Percentiles rank a stretch among this genome's conserved stretches.
Evolutionary conservation across 2,797 vertebrate genomes (phyloP).

Genomic region (Lepus oiostolus): DNA sequence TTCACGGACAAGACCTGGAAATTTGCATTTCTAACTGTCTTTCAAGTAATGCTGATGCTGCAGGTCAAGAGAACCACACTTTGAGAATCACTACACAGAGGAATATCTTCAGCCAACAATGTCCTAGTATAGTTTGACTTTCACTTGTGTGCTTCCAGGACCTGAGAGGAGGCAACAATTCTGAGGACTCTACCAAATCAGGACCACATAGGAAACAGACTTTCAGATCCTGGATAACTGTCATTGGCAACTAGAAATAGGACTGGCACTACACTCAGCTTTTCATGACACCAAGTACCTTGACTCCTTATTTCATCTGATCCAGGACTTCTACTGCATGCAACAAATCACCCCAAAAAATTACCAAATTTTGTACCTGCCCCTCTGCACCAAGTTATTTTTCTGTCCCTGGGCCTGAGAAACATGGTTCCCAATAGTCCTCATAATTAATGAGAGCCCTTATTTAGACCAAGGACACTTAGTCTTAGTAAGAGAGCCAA

Average conservation of each 20-base stretch:
- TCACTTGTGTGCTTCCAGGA: background rate
- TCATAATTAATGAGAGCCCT: background rate
- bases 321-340: background rate
- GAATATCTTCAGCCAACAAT: background rate
- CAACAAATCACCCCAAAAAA: background rate
- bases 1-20: background rate
- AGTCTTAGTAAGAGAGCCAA: background rate
- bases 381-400: background rate
- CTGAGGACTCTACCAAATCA: background rate
- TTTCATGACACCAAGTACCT: background rate
- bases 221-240: background rate
- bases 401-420: background rate
- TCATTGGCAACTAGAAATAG: background rate
- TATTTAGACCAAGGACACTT: constrained; percentile 9
- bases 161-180: background rate
- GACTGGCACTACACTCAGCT: background rate
- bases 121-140: constrained; percentile 8
- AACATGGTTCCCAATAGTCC: constrained; percentile 10
- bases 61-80: background rate
- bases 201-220: background rate
- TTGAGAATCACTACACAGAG: background rate
- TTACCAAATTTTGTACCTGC: background rate
- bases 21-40: constrained; percentile 5
- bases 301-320: background rate
- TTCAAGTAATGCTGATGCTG: background rate